Percentiles rank a stretch among this genome's conserved stretches.
Conservation (phyloP, 2,888 invertebrate genomes). For the Lepetodrilus schrolli region DNA sequence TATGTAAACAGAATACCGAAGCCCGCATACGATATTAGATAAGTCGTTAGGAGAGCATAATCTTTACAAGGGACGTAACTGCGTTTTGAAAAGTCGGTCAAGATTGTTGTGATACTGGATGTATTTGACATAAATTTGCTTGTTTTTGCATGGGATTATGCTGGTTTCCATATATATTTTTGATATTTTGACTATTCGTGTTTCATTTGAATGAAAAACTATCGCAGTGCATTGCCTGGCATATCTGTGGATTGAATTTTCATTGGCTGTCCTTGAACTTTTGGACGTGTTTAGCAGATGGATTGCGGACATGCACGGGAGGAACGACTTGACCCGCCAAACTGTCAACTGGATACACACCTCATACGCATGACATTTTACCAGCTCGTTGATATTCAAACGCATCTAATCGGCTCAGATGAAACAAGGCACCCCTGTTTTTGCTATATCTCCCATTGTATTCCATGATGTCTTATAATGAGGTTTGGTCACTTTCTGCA, state of each 20-base stretch:
- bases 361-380: not conserved
- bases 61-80: not conserved
- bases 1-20: too few relatives aligned
- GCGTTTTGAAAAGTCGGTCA: conserved; percentile 15
- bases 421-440: too few relatives aligned
- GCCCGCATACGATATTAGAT: too few relatives aligned
- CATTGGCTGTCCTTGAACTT: conserved; percentile 23
- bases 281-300: conserved; percentile 15
- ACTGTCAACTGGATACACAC: not conserved
- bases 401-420: too few relatives aligned
- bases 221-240: not conserved
- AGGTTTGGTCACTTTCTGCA: too few relatives aligned
- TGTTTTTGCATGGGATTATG: not conserved
- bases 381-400: too few relatives aligned
- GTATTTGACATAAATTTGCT: conserved; percentile 12
- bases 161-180: not conserved
- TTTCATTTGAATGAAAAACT: not conserved
- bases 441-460: too few relatives aligned
- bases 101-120: conserved; percentile 14
- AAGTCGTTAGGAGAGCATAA: not conserved
- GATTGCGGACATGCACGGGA: not conserved
- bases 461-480: too few relatives aligned
- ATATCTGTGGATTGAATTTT: not conserved
- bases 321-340: too few relatives aligned
- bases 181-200: conserved; percentile 12